Evolutionary conservation across 2,113 vertebrate genomes (phyloP), one percentile per base, ranked within the genome.

Genomic region (Zeus faber): DNA sequence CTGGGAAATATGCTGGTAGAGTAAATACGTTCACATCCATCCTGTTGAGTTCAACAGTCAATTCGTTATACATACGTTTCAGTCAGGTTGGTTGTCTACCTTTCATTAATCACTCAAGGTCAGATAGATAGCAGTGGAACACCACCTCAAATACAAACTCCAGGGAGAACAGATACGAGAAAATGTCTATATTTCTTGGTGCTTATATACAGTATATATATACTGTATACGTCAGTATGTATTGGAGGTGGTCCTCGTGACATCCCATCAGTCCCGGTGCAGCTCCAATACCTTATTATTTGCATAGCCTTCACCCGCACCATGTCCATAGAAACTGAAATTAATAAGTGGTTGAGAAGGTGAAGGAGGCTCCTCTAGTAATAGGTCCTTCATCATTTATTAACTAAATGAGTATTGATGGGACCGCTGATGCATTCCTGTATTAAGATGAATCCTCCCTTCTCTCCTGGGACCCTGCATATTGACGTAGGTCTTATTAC

Each of bases 401-500:
- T 67, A 53, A 76, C 50, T 54, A 67, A 74, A 78, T 39, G 33
- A 72, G 62, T 14, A 45, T 49, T 41, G 72, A 76, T 65, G 58
- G 10, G 2, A 35, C 44, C 25, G 55, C 65, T 54, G 53, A 58
- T 62, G n/a, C n/a, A n/a, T 61, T 65, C 31, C n/a, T n/a, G n/a
- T n/a, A n/a, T n/a, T n/a, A 58, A 58, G 63, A 64, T 52, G 59
- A 65, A 50, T 57, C 50, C n/a, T 41, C 3, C 55, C 54, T 54
- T 41, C 60, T 67, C 67, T 79, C 66, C 5, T 18, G 46, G 56
- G 64, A 67, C 58, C 31, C 1, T 13, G 58, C 54, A 21, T 72
- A 56, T 70, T 74, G 52, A 80, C 77, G 76, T 49, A 49, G 66
- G 31, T 64, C 51, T 58, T 47, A 59, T 76, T 67, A 39, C 47